Evolutionary conservation across 2,888 invertebrate genomes (phyloP).

Genomic region (Leucophenga montana): DNA sequence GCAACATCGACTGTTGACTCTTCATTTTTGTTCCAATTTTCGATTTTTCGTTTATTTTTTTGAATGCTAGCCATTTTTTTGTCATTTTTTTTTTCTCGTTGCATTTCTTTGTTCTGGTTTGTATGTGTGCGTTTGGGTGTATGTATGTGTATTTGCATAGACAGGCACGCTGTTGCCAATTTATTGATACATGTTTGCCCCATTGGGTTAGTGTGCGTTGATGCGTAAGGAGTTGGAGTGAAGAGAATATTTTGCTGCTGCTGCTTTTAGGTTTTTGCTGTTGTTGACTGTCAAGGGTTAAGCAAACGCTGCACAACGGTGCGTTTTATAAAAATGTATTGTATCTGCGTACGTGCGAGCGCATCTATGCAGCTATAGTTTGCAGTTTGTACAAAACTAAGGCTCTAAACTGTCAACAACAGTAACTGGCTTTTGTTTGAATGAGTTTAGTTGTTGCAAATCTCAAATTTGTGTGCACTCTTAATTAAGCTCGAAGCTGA

Average conservation of each 20-base stretch:
- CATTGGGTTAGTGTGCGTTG: constrained; percentile 36
- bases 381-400: constrained; percentile 22
- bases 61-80: background rate
- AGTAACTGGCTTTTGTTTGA: constrained; percentile 15
- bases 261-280: constrained; percentile 42
- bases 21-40: constrained; percentile 4
- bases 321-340: too few species aligned
- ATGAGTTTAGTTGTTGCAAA: constrained; percentile 6
- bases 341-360: too few species aligned
- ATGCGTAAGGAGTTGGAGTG: constrained; percentile 20
- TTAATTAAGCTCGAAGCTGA: too few species aligned
- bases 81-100: background rate
- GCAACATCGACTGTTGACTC: constrained; percentile 5
- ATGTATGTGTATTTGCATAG: too few species aligned
- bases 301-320: constrained; percentile 38
- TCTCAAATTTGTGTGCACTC: too few species aligned
- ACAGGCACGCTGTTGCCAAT: constrained; percentile 13
- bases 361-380: background rate
- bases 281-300: constrained; percentile 3
- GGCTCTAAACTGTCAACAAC: constrained; percentile 56
- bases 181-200: constrained; percentile 26
- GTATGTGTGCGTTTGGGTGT: too few species aligned
- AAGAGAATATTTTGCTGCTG: too few species aligned
- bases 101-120: too few species aligned
- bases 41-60: background rate